These are phyloP conservation scores for Drosophila atroscutellata DNA, from an alignment of 2,888 invertebrate species.

Conservation along the genomic window DNA sequence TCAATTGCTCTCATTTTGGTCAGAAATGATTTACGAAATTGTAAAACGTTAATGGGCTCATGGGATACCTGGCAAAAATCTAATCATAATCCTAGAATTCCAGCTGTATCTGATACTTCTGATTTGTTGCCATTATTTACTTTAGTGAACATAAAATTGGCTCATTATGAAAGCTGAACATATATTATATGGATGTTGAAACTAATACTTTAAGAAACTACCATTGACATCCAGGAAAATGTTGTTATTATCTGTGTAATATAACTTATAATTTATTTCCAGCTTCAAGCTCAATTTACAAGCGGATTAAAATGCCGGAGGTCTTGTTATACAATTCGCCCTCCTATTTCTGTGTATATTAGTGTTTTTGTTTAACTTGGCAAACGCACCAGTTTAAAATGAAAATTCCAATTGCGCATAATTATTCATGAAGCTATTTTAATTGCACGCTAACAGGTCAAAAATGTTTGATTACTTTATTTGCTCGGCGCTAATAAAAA, in stretches of 20 bases:
- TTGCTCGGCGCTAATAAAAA: slow-evolving; percentile 4
- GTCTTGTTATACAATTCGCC: background rate
- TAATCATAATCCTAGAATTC: slow-evolving; percentile 8
- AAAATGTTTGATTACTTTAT: slow-evolving; percentile 15
- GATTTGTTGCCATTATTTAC: slow-evolving; percentile 17
- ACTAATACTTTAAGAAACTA: background rate
- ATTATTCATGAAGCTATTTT: slow-evolving; percentile 27
- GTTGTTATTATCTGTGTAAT: background rate
- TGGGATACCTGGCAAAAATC: slow-evolving; percentile 10
- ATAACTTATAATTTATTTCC: background rate
- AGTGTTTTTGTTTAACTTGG: background rate
- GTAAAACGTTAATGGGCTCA: slow-evolving; percentile 38
- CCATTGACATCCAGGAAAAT: background rate
- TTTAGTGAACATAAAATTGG: slow-evolving; percentile 19
- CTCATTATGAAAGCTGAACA: background rate
- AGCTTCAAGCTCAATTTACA: background rate
- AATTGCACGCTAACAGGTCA: slow-evolving; percentile 12
- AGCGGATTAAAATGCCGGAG: background rate
- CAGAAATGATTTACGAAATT: slow-evolving; percentile 53
- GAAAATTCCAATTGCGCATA: slow-evolving; percentile 18
- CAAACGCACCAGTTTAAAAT: slow-evolving; percentile 10
- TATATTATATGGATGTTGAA: background rate
- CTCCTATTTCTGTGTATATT: background rate
- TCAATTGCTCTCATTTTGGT: slow-evolving; percentile 68
- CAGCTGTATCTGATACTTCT: slow-evolving; percentile 21